Conservation (phyloP, 2,888 invertebrate genomes). For the Eupithecia subumbrata region DNA sequence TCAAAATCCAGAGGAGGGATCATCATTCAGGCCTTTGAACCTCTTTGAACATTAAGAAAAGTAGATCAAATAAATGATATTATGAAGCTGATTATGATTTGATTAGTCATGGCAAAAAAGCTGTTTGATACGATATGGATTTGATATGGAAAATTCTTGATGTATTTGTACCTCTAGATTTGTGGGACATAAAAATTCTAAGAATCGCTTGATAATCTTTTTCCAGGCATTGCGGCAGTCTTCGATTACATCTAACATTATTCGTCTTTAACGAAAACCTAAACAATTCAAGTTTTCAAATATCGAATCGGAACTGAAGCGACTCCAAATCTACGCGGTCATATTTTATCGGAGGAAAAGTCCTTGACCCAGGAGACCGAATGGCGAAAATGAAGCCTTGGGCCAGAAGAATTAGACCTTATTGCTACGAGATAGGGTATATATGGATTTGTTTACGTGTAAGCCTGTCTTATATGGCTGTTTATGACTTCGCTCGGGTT, state of each 20-base stretch:
- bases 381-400: constrained; percentile 32
- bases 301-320: constrained; percentile 22
- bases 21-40: not conserved
- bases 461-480: constrained; percentile 31
- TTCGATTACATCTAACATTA: not conserved
- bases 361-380: constrained; percentile 37
- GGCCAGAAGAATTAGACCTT: constrained; percentile 24
- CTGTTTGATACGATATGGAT: not conserved
- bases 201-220: no score
- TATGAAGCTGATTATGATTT: not conserved
- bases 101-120: not conserved
- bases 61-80: not conserved
- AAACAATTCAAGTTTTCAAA: constrained; percentile 20
- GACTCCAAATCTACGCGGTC: constrained; percentile 29
- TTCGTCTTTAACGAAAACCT: not conserved
- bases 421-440: constrained; percentile 24
- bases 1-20: not conserved
- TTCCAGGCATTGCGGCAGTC: not conserved
- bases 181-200: no score
- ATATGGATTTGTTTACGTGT: constrained; percentile 25
- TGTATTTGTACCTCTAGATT: no score
- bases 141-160: not conserved
- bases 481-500: constrained; percentile 30
- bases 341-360: constrained; percentile 37
- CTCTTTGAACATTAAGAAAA: no score